These are phyloP conservation scores for Papilio glaucus DNA, from an alignment of 1,140 invertebrate genomes.

Conservation along the genomic window DNA sequence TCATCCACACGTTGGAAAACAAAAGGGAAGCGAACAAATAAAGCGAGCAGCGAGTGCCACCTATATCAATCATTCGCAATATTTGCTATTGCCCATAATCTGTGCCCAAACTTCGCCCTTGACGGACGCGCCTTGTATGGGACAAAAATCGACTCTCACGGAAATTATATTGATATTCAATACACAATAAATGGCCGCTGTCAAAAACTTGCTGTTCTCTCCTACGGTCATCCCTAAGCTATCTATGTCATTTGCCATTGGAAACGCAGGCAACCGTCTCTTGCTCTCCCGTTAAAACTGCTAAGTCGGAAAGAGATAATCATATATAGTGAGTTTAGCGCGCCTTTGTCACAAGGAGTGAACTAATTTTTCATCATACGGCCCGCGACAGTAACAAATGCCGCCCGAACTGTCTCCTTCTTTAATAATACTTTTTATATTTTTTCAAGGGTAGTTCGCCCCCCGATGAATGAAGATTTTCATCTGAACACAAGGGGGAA, in stretches of 20 bases:
- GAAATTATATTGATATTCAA: conserved; percentile 84
- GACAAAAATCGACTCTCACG: conserved; percentile 81
- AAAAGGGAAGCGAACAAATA: conserved; percentile 49
- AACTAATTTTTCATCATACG: conserved; percentile 85
- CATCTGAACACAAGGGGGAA: conserved; percentile 70
- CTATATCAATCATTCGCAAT: conserved; percentile 69
- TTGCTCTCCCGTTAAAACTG: conserved; percentile 46
- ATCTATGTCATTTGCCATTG: conserved; percentile 82
- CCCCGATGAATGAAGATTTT: conserved; percentile 79
- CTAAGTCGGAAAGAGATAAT: conserved; percentile 69
- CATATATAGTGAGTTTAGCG: conserved; percentile 73
- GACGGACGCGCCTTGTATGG: conserved; percentile 71
- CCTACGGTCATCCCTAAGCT: conserved; percentile 83
- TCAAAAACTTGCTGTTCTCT: conserved; percentile 84
- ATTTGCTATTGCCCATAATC: conserved; percentile 81
- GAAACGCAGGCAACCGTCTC: conserved; percentile 68
- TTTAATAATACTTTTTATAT: conserved; percentile 85
- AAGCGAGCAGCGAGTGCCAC: conserved; percentile 51
- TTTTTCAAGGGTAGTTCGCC: conserved; percentile 82
- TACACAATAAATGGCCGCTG: conserved; percentile 83
- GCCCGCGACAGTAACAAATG: conserved; percentile 84
- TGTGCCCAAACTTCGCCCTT: conserved; percentile 76
- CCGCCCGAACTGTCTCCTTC: conserved; percentile 83
- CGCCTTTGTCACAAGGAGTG: conserved; percentile 81
- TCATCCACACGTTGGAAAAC: conserved; percentile 25